Evolutionary conservation across 1,140 invertebrate genomes (phyloP).

Genomic region (Drosophila prosaltans): DNA sequence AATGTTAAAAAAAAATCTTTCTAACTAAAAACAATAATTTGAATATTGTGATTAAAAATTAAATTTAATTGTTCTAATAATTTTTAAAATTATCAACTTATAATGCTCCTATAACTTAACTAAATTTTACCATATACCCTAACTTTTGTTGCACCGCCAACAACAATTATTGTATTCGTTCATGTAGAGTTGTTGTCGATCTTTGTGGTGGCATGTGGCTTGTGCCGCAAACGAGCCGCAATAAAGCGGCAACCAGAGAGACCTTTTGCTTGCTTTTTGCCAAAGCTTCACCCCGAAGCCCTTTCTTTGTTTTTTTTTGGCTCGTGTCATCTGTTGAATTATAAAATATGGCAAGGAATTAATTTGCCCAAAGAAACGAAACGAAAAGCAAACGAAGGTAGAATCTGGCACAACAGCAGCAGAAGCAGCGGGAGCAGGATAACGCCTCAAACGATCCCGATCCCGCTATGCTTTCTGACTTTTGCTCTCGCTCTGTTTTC

Average conservation of each 20-base stretch:
- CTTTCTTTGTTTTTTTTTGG: conserved; percentile 45
- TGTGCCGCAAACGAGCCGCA: conserved; percentile 76
- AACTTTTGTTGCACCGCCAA: background rate
- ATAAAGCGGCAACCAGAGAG: conserved; percentile 41
- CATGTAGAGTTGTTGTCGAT: conserved; percentile 32
- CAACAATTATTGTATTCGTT: conserved; percentile 2
- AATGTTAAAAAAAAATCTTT: too few species aligned
- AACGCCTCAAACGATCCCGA: conserved; percentile 40
- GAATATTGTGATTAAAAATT: too few species aligned
- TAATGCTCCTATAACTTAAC: too few species aligned
- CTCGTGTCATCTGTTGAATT: conserved; percentile 82
- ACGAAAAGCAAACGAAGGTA: conserved; percentile 34
- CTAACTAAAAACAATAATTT: too few species aligned
- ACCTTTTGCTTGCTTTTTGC: conserved; percentile 39
- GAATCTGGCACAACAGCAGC: conserved; percentile 75
- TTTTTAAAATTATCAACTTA: too few species aligned
- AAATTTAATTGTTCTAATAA: too few species aligned
- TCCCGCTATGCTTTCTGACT: conserved; percentile 59
- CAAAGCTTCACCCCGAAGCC: conserved; percentile 28
- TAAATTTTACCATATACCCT: background rate
- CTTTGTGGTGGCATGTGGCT: conserved; percentile 54
- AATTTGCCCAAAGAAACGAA: conserved; percentile 65
- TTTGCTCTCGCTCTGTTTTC: conserved; percentile 21
- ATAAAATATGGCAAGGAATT: conserved; percentile 82
- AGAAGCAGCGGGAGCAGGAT: conserved; percentile 41